Conservation (phyloP, 2,888 invertebrate genomes). For the Amblyjoppa fuscipennis region DNA sequence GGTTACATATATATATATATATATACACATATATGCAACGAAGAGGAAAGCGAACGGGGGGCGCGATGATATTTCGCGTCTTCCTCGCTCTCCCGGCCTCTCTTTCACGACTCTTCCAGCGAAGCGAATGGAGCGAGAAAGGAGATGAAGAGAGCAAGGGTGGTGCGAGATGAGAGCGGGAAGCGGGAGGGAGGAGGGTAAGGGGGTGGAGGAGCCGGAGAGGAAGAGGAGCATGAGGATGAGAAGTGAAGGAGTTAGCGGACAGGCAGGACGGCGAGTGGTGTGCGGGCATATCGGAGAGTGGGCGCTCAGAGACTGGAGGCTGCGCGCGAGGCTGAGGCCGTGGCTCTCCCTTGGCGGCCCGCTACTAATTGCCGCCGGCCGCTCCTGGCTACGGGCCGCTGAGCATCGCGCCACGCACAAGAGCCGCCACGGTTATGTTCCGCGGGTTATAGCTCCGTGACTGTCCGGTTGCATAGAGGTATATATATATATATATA, state of each 20-base stretch:
- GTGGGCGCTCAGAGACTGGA: constrained; percentile 71
- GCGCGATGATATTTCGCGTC: constrained; percentile 35
- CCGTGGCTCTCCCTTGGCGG: constrained; percentile 81
- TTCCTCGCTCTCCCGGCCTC: constrained; percentile 3
- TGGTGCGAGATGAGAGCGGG: constrained; percentile 48
- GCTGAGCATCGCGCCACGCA: constrained; percentile 82
- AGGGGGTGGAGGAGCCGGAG: constrained; percentile 60
- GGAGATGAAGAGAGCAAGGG: constrained; percentile 35
- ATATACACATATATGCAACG: constrained; percentile 8
- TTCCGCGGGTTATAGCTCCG: constrained; percentile 77
- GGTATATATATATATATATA: constrained; percentile 1
- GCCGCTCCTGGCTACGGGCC: constrained; percentile 84
- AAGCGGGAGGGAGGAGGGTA: constrained; percentile 63
- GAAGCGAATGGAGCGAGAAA: background rate
- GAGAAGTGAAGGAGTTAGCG: constrained; percentile 63
- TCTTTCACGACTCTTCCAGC: background rate
- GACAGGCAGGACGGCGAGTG: constrained; percentile 56
- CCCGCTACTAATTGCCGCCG: constrained; percentile 84
- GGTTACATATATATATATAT: background rate
- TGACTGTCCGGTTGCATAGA: constrained; percentile 56
- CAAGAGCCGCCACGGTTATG: constrained; percentile 77
- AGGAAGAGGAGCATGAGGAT: constrained; percentile 53
- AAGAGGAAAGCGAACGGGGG: constrained; percentile 18
- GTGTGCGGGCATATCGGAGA: constrained; percentile 52
- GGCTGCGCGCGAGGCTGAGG: constrained; percentile 69